Evolutionary conservation across 2,888 invertebrate species (phyloP), one percentile per base, ranked within the genome.

Genomic region (Liodrosophila aerea): DNA sequence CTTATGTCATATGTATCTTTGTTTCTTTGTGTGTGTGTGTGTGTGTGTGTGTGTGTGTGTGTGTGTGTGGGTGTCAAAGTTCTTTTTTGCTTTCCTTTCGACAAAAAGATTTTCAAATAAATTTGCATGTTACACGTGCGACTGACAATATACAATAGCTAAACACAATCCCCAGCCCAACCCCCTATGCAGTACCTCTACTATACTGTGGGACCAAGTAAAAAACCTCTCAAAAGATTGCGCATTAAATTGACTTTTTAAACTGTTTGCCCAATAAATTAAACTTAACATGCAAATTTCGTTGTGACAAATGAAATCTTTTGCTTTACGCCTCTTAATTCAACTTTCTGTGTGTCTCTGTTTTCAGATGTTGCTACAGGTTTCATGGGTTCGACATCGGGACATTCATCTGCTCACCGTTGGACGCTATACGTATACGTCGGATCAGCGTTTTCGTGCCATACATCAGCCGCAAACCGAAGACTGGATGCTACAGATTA

Each of bases 401-500:
- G 97, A 97, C 90, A 95, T 97, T 64, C 97, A 97, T 89, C 91
- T 97, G 85, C 92, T 97, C 76, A 97, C 97, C 0, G 96, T 97
- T 53, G 97, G 97, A 27, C 92, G 95, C 44, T 97, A 97, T 90
- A 97, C 97, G 9, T 97, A 97, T 91, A 97, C 97, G 34, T 96
- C 95, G 75, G 97, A 97, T 91, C 97, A 97, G 90, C 92, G 97
- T 82, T 97, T 97, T 91, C 92, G 96, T 61, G 96, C 96, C 47
- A 95, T 96, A 81, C 96, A 97, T 89, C 93, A 94, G 76, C 94
- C 94, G 36, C 95, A 95, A 84, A 94, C 95, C 64, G 97, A 97
- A 90, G 97, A 97, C 91, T 97, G 97, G 96, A 96, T 95, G 66
- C 92, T 97, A 78, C 95, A 95, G 92, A 96, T 97, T 90, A 96